These are phyloP conservation scores for Epinephelus fuscoguttatus DNA, from an alignment of 2,113 vertebrate species.

Conservation along the genomic window DNA sequence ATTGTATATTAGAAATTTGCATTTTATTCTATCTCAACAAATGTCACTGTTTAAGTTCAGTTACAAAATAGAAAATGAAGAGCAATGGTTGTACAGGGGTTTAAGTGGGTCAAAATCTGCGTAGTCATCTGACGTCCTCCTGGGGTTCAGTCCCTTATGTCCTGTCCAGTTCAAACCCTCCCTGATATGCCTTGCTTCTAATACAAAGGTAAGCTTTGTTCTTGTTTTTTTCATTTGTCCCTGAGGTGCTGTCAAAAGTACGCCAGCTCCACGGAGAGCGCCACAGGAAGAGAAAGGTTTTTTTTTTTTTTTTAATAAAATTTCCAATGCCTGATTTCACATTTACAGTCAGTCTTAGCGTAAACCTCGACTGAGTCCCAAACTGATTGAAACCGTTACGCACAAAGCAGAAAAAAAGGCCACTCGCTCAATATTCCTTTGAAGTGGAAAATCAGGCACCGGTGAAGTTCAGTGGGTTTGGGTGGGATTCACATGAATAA, in stretches of 20 bases:
- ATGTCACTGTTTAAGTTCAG: background rate
- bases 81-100: background rate
- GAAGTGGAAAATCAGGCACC: slow-evolving; percentile 67
- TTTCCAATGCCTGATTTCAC: slow-evolving; percentile 45
- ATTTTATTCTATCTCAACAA: background rate
- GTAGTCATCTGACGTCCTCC: background rate
- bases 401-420: slow-evolving; percentile 28
- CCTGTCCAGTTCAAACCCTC: slow-evolving; percentile 28
- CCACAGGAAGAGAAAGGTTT: slow-evolving; percentile 1
- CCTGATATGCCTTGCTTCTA: slow-evolving; percentile 4
- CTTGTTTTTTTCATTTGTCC: slow-evolving; percentile 47
- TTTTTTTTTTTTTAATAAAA: slow-evolving; percentile 24
- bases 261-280: slow-evolving; percentile 46
- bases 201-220: slow-evolving; percentile 48
- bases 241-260: slow-evolving; percentile 57
- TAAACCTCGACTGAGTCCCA: slow-evolving; percentile 36
- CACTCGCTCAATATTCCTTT: slow-evolving; percentile 57
- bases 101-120: slow-evolving; percentile 13
- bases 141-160: slow-evolving; percentile 9
- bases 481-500: slow-evolving; percentile 61
- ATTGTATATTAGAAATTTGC: slow-evolving; percentile 10
- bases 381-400: slow-evolving; percentile 53
- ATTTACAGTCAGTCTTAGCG: slow-evolving; percentile 29
- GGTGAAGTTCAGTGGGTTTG: slow-evolving; percentile 65
- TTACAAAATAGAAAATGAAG: background rate